Evolutionary conservation across 2,888 invertebrate genomes (phyloP), one percentile per base, ranked within the genome.

Genomic region (Eristalis intricaria): DNA sequence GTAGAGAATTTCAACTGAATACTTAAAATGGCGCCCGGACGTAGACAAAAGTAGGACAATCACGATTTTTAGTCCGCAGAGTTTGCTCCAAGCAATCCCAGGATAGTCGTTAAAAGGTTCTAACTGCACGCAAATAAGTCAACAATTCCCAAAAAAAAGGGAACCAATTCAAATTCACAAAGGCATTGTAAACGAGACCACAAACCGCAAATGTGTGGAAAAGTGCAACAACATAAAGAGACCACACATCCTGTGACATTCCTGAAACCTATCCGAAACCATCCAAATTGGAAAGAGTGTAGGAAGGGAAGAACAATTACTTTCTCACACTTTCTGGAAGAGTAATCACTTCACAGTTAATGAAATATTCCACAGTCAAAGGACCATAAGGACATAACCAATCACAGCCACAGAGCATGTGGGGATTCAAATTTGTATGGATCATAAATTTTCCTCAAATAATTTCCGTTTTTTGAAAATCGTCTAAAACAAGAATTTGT

Each of bases 361-460:
- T 60, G 26, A 60, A 26, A 60, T 19, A 7, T 7, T 26, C 26
- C 15, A 4, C 7, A 23, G 13, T 15, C 15, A 10, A 60, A 23
- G 23, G 23, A 60, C 23, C 60, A 8, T 32, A 32, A 32, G 32
- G 32, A 8, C 60, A 1, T 26, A 60, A 60, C 23, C 26, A 26
- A 13, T 29, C 13, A 56, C n/a, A 38, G 23, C 23, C 11, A 23
- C 35, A 56, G n/a, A 10, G 29, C 22, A 63, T 63, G 43, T 22
- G 11, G n/a, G 35, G 56, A 38, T 19, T n/a, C 13, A 23, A 40
- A 26, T 68, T 68, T 76, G 61, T 76, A 68, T 68, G 76, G 32
- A 61, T 61, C 76, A 76, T 76, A 66, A 76, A 66, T 61, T 76
- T 40, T 61, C 22, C 7, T 22, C 11, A 58, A 70, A 70, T 70